Base-by-base conservation (phyloP, 2,888 invertebrate species). In the Allolobophora icterica region DNA sequence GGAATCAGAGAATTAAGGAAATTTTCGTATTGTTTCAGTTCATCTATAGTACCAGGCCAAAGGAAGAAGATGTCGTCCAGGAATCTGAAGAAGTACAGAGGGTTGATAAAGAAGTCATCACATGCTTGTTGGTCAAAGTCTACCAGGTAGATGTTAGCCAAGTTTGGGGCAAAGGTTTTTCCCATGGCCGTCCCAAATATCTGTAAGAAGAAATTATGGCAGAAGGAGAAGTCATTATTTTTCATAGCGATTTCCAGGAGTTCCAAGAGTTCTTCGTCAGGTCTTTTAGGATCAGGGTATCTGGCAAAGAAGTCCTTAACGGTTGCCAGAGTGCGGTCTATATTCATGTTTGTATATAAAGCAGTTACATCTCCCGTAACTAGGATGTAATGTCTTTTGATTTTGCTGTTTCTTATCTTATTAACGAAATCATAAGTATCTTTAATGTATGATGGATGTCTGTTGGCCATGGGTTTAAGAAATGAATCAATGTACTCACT, bases 101-200 rank as follows among this genome's bases (percentile, higher is more conserved):
- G 38, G 24, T 19, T 15, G 3, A 40, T 38, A 1, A 2, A 15
- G 13, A 42, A 38, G 1, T 3, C 42, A 15, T 34, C 13, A 0
- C 8, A 19, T 17, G 35, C n/a, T 13, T 40, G 1, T 2, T 89
- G 5, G 13, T 89, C 89, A 42, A 89, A 89, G 1, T 89, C 89
- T 0, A 42, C 1, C 4, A 89, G 30, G 17, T 89, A 89, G 0
- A 89, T 40, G 24, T 89, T 89, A 6, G 89, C 89, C 2, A 38
- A n/a, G 35, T 42, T 89, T 19, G 89, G 89, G 1, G 42, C 89
- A 89, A 34, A 89, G 4, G 40, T 15, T 34, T 89, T 38, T 0
- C 89, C 89, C 89, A 89, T 89, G 11, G 89, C 40, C 24, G 42
- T 42, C 38, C 89, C 89, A 17, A 34, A 33, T 3, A 89, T 89